phyloP scores from a whole-genome alignment of 2,113 vertebrate genomes.

The Balaeniceps rex region DNA sequence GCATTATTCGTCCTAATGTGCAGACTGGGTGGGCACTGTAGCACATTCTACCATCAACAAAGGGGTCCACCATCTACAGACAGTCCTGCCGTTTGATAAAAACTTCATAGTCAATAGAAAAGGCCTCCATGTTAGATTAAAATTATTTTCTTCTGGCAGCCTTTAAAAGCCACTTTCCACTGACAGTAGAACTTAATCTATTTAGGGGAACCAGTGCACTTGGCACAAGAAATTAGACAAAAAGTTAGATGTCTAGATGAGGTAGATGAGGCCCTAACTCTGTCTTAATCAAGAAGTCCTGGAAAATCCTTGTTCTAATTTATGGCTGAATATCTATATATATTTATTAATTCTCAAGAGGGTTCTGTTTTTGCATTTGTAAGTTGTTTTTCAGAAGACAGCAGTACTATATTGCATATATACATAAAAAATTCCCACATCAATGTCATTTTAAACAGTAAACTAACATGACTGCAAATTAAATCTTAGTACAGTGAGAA shows the following conservation, averaged over 20 bases:
- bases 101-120: background rate
- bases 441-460: background rate
- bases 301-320: background rate
- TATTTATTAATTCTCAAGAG: background rate
- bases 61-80: background rate
- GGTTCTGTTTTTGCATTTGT: background rate
- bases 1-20: accelerated
- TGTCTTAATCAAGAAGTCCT: background rate
- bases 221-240: background rate
- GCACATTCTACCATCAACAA: accelerated
- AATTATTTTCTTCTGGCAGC: background rate
- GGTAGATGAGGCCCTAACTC: background rate
- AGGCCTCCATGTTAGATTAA: background rate
- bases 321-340: background rate
- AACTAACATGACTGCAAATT: background rate
- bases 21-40: accelerated
- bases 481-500: background rate
- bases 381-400: background rate
- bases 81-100: background rate
- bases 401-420: background rate
- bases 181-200: background rate
- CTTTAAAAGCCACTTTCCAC: background rate
- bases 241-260: background rate
- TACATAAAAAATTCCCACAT: background rate
- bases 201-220: background rate